Base-by-base conservation (phyloP, 2,113 vertebrate species). In the Mus pahari region DNA sequence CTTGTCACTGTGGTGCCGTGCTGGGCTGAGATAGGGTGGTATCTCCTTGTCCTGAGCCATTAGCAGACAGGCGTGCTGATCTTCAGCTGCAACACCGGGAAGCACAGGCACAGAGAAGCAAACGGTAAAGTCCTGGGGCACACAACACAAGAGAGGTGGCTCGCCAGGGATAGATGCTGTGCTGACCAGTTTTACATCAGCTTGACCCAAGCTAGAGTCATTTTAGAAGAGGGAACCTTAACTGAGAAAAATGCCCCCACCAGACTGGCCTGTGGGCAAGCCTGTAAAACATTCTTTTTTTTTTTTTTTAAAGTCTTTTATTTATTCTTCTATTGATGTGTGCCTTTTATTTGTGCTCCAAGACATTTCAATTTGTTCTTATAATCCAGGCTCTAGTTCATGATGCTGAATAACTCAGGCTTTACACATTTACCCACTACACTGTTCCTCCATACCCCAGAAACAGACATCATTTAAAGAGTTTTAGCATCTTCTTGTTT, bases 11-110 rank as follows among this genome's bases (percentile, higher is more conserved):
- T 9, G 13, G 8, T 5, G 17, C 20, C 13, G 26, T 31, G 58
- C 33, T 13, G 86, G 53, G 17, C 12, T 12, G n/a, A 50, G 62
- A 17, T 12, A 19, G 50, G 13, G 48, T 3, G 2, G 19, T 7
- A 0, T 0, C 26, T 71, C 16, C 68, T 24, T 24, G 9, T 14
- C 42, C 79, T 58, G 20, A 39, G 1, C 0, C 4, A n/a, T 31
- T 6, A 9, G 26, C 0, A 39, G 12, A 60, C 28, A 4, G 4
- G 45, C 1, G 5, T 2, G 9, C 17, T 2, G n/a, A 36, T 28
- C 60, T 60, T 55, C 62, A 3, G 1, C 24, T 1, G 55, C 13
- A 0, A 33, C 42, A 4, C 50, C 0, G 26, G n/a, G 53, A 45
- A 6, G 48, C 19, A 0, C 4, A 26, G 91, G 33, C 77, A 33